Evolutionary conservation across 2,797 vertebrate species (phyloP).

Genomic region (Neomorphus geoffroyi): DNA sequence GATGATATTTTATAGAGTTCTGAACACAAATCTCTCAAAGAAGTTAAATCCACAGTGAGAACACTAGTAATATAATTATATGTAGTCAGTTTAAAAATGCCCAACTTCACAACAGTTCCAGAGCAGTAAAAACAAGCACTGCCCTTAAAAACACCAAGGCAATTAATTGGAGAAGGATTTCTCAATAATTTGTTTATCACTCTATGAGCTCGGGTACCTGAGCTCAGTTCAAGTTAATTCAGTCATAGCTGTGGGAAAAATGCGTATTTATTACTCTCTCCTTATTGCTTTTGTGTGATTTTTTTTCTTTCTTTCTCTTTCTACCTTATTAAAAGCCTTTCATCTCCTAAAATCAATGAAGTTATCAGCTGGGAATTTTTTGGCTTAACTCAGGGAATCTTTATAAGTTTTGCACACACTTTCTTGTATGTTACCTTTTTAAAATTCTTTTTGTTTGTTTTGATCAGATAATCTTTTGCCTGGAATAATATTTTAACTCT

Average conservation of each 20-base stretch:
- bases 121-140: neutral
- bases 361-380: slow-evolving; percentile 40
- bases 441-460: slow-evolving; percentile 9
- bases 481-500: neutral
- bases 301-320: neutral
- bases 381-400: slow-evolving; percentile 11
- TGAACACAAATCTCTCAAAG: neutral
- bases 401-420: neutral
- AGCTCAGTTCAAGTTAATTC: slow-evolving; percentile 9
- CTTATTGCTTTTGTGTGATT: neutral
- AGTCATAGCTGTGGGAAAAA: slow-evolving; percentile 37
- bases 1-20: neutral
- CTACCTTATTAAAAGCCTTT: slow-evolving; percentile 49
- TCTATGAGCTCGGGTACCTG: neutral
- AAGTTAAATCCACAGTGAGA: neutral
- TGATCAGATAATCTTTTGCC: neutral
- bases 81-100: neutral
- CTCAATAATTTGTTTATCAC: slow-evolving; percentile 30
- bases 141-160: neutral
- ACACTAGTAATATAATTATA: neutral
- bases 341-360: slow-evolving; percentile 54
- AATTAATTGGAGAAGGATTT: neutral
- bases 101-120: neutral
- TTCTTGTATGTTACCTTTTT: neutral
- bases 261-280: neutral